phyloP scores from a whole-genome alignment of 2,888 invertebrate species.

The Thecophora atra region DNA sequence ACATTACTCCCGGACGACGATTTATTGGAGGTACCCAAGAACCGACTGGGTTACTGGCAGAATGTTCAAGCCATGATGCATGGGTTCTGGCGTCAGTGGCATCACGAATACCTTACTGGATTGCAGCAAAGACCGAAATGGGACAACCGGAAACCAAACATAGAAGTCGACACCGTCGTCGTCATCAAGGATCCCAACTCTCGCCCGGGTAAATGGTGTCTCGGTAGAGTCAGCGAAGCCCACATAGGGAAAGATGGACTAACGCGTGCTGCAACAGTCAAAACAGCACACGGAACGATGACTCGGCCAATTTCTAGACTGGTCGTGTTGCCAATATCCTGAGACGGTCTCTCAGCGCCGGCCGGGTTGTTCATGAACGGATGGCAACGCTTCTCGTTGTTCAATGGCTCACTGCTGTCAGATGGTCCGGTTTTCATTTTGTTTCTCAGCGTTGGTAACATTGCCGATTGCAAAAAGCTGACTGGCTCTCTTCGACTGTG shows the following conservation, averaged over 20 bases:
- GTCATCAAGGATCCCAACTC: slow-evolving; percentile 6
- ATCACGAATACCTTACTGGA: slow-evolving; percentile 11
- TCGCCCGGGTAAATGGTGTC: not conserved
- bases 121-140: slow-evolving; percentile 16
- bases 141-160: not conserved
- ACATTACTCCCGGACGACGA: not conserved
- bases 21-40: not conserved
- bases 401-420: too few species aligned
- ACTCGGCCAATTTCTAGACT: not conserved
- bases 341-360: slow-evolving; percentile 12
- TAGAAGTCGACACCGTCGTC: not conserved
- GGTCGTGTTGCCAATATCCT: not conserved
- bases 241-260: not conserved
- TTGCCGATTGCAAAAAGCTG: too few species aligned
- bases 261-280: not conserved
- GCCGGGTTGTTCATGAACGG: slow-evolving; percentile 15
- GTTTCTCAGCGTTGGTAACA: too few species aligned
- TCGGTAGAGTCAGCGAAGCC: not conserved
- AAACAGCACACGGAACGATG: not conserved
- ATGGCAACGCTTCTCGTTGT: too few species aligned
- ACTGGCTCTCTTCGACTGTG: too few species aligned
- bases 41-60: slow-evolving; percentile 7
- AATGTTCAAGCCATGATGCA: slow-evolving; percentile 1
- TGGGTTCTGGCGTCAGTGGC: slow-evolving; percentile 10
- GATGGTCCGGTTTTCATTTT: too few species aligned